Evolutionary conservation across 1,140 invertebrate species (phyloP).

Genomic region (Drosophila albomicans): DNA sequence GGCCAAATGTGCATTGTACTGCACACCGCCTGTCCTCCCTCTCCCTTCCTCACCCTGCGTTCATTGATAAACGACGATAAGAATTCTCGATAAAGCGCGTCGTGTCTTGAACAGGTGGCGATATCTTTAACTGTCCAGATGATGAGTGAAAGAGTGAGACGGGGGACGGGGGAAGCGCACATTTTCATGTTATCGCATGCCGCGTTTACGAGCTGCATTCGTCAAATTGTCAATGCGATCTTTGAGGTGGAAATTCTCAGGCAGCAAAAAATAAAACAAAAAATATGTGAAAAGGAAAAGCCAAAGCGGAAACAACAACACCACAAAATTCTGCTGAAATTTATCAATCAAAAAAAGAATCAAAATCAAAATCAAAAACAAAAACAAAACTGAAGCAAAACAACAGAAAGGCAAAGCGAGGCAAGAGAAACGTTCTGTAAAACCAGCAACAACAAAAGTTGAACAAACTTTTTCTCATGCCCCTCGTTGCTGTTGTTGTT

Average conservation of each 20-base stretch:
- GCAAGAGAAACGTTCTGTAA: neutral
- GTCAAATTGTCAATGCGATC: slow-evolving; percentile 10
- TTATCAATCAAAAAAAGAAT: slow-evolving; percentile 33
- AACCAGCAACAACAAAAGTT: slow-evolving; percentile 35
- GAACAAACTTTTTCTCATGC: slow-evolving; percentile 50
- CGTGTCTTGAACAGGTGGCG: slow-evolving; percentile 4
- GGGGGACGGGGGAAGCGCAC: neutral
- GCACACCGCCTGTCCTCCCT: neutral
- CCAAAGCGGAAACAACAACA: slow-evolving; percentile 24
- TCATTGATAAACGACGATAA: slow-evolving; percentile 47
- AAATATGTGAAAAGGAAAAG: slow-evolving; percentile 16
- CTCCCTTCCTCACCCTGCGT: neutral
- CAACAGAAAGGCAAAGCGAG: neutral
- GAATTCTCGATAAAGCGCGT: slow-evolving; percentile 32
- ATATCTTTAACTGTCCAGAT: neutral
- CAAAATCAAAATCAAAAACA: slow-evolving; percentile 6
- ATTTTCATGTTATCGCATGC: slow-evolving; percentile 4
- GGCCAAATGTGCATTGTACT: slow-evolving; percentile 63
- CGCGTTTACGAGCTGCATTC: neutral
- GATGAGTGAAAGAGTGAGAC: neutral
- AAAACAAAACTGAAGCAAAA: slow-evolving; percentile 10
- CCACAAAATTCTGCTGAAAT: slow-evolving; percentile 47
- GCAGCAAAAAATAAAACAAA: neutral
- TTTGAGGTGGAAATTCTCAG: slow-evolving; percentile 10
- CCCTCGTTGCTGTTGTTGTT: slow-evolving; percentile 28